These are phyloP conservation scores for Neogobius melanostomus DNA, from an alignment of 2,113 vertebrate species.

Conservation along the genomic window DNA sequence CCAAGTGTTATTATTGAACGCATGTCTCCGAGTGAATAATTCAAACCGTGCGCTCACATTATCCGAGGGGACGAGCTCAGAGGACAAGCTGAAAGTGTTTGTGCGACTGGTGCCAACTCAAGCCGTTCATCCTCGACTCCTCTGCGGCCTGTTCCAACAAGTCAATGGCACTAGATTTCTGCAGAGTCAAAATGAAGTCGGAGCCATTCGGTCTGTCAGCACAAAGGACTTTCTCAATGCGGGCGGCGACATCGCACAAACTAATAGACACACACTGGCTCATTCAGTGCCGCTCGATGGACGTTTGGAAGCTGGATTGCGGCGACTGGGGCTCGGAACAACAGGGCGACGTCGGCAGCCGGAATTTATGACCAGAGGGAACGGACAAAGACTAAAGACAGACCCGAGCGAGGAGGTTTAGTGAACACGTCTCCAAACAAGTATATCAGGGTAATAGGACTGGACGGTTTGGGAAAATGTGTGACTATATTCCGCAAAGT, in stretches of 20 bases:
- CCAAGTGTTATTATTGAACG: background rate
- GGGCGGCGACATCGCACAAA: conserved; percentile 17
- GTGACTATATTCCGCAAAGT: too few species aligned
- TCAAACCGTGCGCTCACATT: conserved; percentile 3
- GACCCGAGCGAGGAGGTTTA: background rate
- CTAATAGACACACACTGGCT: conserved; percentile 18
- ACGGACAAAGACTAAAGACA: conserved; percentile 31
- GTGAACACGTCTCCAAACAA: too few species aligned
- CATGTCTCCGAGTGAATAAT: background rate
- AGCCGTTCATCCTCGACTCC: conserved; percentile 6
- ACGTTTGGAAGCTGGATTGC: conserved; percentile 15
- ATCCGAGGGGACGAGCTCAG: conserved; percentile 17
- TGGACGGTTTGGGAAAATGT: too few species aligned
- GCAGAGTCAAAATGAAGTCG: conserved; percentile 25
- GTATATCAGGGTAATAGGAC: too few species aligned
- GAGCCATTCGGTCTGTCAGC: conserved; percentile 32
- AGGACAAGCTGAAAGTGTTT: conserved; percentile 7
- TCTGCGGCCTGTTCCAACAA: conserved; percentile 33
- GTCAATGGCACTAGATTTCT: conserved; percentile 26
- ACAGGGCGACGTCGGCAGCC: background rate
- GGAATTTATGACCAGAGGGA: background rate
- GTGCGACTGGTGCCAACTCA: conserved; percentile 14
- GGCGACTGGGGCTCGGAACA: background rate
- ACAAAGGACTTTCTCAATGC: conserved; percentile 23
- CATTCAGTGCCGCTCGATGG: conserved; percentile 24